Conservation (phyloP, 2,888 invertebrate genomes). For the Myopa tessellatipennis region DNA sequence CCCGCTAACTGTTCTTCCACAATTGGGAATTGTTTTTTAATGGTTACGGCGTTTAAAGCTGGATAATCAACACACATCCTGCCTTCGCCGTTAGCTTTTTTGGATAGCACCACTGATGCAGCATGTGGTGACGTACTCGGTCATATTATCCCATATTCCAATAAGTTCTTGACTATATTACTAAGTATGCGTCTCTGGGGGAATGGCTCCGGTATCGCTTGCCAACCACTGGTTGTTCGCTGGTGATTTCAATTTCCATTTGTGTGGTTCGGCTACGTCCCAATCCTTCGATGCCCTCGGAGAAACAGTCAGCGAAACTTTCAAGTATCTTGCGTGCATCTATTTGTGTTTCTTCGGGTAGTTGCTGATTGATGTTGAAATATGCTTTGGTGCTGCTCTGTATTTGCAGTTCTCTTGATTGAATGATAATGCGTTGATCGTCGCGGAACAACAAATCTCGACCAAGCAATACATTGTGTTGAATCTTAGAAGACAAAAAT, state of each 20-base stretch:
- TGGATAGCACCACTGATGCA: constrained; percentile 42
- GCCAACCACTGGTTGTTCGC: constrained; percentile 34
- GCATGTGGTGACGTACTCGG: constrained; percentile 42
- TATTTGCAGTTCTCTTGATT: constrained; percentile 42
- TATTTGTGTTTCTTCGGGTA: not conserved
- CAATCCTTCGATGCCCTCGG: constrained; percentile 36
- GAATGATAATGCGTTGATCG: constrained; percentile 29
- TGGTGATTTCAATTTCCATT: too few species aligned
- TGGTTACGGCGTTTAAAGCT: constrained; percentile 42
- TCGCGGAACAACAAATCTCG: constrained; percentile 29
- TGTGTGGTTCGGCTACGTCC: not conserved
- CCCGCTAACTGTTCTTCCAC: constrained; percentile 48
- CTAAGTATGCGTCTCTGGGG: constrained; percentile 33
- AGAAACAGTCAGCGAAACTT: not conserved
- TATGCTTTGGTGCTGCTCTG: constrained; percentile 1
- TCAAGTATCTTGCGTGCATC: not conserved
- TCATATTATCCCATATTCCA: constrained; percentile 38
- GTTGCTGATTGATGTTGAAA: not conserved
- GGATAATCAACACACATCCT: constrained; percentile 46
- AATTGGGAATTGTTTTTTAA: constrained; percentile 45
- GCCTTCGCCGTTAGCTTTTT: constrained; percentile 42
- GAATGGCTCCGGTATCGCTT: constrained; percentile 45
- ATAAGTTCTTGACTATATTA: constrained; percentile 34
- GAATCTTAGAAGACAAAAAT: too few species aligned
- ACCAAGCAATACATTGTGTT: constrained; percentile 39